Evolutionary conservation across 2,888 invertebrate species (phyloP), one percentile per base, ranked within the genome.

Genomic region (Ceratothoa steindachneri): DNA sequence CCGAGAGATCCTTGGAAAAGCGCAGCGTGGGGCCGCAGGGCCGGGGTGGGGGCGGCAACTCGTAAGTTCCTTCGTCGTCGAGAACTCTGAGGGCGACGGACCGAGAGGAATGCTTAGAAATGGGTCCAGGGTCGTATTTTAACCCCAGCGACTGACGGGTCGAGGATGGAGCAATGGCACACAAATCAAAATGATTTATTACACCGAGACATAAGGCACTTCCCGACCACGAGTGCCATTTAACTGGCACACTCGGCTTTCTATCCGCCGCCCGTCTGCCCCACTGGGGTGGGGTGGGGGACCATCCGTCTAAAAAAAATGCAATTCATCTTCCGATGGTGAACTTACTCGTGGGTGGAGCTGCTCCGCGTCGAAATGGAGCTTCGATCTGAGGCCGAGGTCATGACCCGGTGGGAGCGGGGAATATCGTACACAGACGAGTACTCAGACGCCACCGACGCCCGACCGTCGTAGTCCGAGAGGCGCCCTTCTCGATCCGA

Each of bases 341-440:
- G n/a, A n/a, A 64, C 70, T 70, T 64, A 70, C 70, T 55, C 30
- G 22, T 60, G 70, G 9, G 30, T 64, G n/a, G 70, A 70, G 64
- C 70, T 64, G 7, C 70, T 60, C 27, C 60, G 60, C 1, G 60
- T 60, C 19, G 60, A 60, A 12, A 60, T 24, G 1, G 60, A 60
- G 24, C 60, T 60, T 24, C 60, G n/a, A 24, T 60, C 70, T 9
- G 30, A 70, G 60, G 60, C 31, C 15, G 30, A 30, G 27, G 70
- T 68, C 7, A 76, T 67, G 2, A 72, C 68, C 51, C 68, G 71
- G 30, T 75, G 79, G 1, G 76, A 74, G 1, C 75, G 78, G n/a
- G 79, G 79, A 29, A 76, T 76, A 53, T 79, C 79, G 65, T 79
- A 79, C 51, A 79, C 73, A 30, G 79, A 79, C 73, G 76, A 76